Evolutionary conservation across 2,113 vertebrate species (phyloP).

Genomic region (Aspidoscelis tigris): DNA sequence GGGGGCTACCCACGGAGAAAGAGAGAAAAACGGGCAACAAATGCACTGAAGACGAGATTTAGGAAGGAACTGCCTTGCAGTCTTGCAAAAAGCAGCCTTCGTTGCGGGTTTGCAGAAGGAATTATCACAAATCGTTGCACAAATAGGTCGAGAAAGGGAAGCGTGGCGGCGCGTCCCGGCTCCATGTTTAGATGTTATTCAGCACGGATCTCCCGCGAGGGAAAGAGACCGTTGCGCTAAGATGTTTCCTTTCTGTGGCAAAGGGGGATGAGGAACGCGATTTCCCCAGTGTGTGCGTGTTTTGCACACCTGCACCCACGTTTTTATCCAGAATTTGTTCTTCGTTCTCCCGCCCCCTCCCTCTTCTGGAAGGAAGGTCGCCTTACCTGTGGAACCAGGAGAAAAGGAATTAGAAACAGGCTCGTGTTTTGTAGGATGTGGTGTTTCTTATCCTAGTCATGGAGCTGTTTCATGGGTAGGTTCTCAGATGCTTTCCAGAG

Average conservation of each 20-base stretch:
- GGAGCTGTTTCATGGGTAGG: too few species aligned
- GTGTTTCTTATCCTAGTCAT: not conserved
- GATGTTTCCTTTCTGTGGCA: rapidly evolving
- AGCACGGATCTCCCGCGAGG: not conserved
- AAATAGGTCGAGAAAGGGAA: constrained; percentile 71
- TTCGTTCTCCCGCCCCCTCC: too few species aligned
- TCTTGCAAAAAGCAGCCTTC: not conserved
- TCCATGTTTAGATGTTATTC: constrained; percentile 32
- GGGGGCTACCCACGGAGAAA: too few species aligned
- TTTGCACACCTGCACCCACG: not conserved
- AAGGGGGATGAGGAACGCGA: not conserved
- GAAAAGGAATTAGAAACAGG: not conserved
- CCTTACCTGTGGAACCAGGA: too few species aligned
- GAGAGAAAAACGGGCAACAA: not conserved
- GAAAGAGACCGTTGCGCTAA: not conserved
- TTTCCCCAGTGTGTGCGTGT: not conserved
- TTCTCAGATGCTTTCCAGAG: too few species aligned
- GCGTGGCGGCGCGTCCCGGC: not conserved
- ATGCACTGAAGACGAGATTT: not conserved
- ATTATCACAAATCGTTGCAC: constrained; percentile 69
- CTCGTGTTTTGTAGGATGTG: too few species aligned
- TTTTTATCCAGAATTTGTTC: too few species aligned
- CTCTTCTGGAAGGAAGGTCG: too few species aligned
- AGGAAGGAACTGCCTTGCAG: not conserved
- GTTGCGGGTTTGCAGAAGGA: constrained; percentile 49